Conservation (phyloP, 2,888 invertebrate species). For the Acronicta alni region DNA sequence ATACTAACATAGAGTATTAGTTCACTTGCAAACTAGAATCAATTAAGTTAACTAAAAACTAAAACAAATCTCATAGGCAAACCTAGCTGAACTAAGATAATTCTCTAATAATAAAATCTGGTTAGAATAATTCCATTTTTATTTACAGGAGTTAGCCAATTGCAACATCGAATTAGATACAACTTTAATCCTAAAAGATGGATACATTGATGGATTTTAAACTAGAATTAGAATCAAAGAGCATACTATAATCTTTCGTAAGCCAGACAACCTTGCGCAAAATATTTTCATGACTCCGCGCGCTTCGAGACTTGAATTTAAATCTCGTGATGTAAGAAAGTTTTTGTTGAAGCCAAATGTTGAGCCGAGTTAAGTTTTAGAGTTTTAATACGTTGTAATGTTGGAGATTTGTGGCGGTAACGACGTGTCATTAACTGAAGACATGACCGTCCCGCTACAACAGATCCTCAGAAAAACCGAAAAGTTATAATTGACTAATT, state of each 20-base stretch:
- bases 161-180: conserved; percentile 9
- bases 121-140: conserved; percentile 6
- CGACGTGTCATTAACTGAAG: conserved; percentile 82
- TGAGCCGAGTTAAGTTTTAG: conserved; percentile 82
- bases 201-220: conserved; percentile 19
- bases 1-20: background rate
- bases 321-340: conserved; percentile 86
- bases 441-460: conserved; percentile 66
- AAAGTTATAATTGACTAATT: conserved; percentile 71
- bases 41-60: background rate
- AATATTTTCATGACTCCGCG: conserved; percentile 60
- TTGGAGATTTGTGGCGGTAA: conserved; percentile 86
- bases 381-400: conserved; percentile 89
- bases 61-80: background rate
- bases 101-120: conserved; percentile 6
- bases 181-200: conserved; percentile 2
- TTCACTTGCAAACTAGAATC: background rate
- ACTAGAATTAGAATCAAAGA: conserved; percentile 35
- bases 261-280: conserved; percentile 58
- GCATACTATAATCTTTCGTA: conserved; percentile 48
- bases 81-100: background rate
- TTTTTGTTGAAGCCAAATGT: conserved; percentile 85
- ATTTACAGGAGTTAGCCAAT: background rate
- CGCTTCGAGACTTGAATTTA: conserved; percentile 82
- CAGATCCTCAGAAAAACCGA: conserved; percentile 64